Percentiles rank a stretch among this genome's conserved stretches.
Conservation (phyloP, 2,797 vertebrate species). For the Clamator glandarius region DNA sequence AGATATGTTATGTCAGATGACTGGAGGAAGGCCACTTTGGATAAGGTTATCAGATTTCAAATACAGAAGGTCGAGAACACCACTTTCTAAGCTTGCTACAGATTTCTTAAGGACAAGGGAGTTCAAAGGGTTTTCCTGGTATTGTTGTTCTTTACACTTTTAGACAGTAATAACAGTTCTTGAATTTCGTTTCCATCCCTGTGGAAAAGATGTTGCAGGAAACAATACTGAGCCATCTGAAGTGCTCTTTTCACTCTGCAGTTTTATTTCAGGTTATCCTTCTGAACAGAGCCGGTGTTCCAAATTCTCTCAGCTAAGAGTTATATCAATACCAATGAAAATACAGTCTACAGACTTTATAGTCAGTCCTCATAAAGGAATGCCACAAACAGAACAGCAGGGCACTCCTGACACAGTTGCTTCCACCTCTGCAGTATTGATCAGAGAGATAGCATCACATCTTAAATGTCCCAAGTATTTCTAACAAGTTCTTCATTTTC, state of each 20-base stretch:
- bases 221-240: neutral
- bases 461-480: slow-evolving; percentile 2
- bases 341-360: neutral
- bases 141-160: neutral
- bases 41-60: neutral
- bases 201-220: neutral
- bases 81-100: neutral
- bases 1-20: neutral
- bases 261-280: neutral
- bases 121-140: neutral
- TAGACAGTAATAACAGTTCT: neutral
- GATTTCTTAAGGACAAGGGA: neutral
- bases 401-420: neutral
- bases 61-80: neutral
- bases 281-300: neutral
- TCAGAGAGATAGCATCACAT: neutral
- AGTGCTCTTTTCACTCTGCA: neutral
- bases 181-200: neutral
- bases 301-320: neutral
- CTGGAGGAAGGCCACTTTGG: neutral
- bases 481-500: slow-evolving; percentile 53
- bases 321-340: neutral
- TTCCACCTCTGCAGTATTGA: neutral
- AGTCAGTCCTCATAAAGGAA: neutral
- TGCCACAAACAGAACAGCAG: neutral